Percentiles rank a stretch among this genome's conserved stretches.
These are phyloP conservation scores for Dufourea novaeangliae DNA, from an alignment of 1,140 invertebrate species.

Conservation along the genomic window DNA sequence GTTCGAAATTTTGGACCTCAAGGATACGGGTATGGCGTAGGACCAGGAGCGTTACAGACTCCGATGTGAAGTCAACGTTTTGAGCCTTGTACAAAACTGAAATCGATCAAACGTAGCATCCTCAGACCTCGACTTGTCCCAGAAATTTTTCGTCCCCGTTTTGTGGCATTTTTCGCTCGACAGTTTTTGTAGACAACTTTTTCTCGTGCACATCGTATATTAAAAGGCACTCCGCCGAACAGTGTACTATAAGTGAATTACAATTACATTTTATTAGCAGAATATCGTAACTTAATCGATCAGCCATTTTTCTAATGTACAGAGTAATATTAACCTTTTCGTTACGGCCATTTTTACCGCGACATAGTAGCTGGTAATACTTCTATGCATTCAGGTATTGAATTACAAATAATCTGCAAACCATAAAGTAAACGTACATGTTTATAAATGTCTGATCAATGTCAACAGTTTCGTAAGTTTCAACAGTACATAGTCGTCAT, in stretches of 20 bases:
- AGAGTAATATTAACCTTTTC: too few species aligned
- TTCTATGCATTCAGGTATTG: too few species aligned
- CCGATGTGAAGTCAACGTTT: conserved; percentile 68
- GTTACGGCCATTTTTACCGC: too few species aligned
- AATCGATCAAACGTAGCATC: neutral
- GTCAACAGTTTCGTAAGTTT: too few species aligned
- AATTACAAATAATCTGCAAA: too few species aligned
- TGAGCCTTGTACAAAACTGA: neutral
- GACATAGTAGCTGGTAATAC: too few species aligned
- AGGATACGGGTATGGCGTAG: conserved; percentile 74
- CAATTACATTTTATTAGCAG: too few species aligned
- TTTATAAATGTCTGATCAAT: too few species aligned
- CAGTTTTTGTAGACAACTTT: conserved; percentile 2
- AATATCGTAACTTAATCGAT: too few species aligned
- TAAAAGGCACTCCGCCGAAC: neutral
- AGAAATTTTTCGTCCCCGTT: neutral
- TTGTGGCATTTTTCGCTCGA: neutral
- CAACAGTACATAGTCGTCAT: too few species aligned
- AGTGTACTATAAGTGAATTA: neutral
- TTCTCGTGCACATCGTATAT: neutral
- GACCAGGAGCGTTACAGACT: conserved; percentile 74
- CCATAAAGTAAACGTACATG: too few species aligned
- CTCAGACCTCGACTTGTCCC: neutral
- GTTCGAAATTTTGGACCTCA: conserved; percentile 77
- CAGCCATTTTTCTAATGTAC: too few species aligned